Evolutionary conservation across 2,113 vertebrate species (phyloP), one percentile per base, ranked within the genome.

Genomic region (Nesogale talazaci): DNA sequence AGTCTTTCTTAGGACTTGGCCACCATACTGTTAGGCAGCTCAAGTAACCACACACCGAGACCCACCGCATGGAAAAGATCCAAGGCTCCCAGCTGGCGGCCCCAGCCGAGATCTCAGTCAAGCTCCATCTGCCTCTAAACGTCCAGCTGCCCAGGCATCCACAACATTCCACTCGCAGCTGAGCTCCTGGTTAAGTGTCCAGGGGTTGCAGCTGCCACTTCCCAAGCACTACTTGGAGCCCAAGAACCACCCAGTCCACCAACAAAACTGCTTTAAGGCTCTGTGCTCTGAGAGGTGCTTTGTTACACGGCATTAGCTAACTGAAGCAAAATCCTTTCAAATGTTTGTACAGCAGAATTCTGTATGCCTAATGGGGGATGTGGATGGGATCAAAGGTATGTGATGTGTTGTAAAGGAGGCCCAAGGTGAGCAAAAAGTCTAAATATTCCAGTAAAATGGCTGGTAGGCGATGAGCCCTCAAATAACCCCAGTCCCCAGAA

Each of bases 291-390:
- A 80, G 56, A 80, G 92, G 38, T 57, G 20, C 67, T 38, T 93
- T 89, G 81, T 91, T 93, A 85, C 16, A n/a, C 56, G 72, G 75
- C 75, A 85, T 90, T 57, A 93, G 69, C 88, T 89, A 69, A 78
- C 78, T 46, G 19, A 89, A 87, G 84, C 86, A 86, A 94, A 93
- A 63, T 25, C 9, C 52, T 75, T 92, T 80, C 79, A 61, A 69
- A 82, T 61, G n/a, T 70, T 84, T 76, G 69, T 20, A 89, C 36
- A 94, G 12, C 4, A 83, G 90, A 88, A 63, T 34, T 29, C 38
- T n/a, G 38, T 75, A 88, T 29, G 76, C 10, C 70, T 91, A 77
- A 86, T 74, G 38, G 36, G 34, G 36, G 7, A 83, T 61, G 15
- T 70, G 25, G 17, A 40, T 61, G 27, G 59, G 90, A 84, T 52